These are phyloP conservation scores for Tyria jacobaeae DNA, from an alignment of 2,888 invertebrate species.

Conservation along the genomic window DNA sequence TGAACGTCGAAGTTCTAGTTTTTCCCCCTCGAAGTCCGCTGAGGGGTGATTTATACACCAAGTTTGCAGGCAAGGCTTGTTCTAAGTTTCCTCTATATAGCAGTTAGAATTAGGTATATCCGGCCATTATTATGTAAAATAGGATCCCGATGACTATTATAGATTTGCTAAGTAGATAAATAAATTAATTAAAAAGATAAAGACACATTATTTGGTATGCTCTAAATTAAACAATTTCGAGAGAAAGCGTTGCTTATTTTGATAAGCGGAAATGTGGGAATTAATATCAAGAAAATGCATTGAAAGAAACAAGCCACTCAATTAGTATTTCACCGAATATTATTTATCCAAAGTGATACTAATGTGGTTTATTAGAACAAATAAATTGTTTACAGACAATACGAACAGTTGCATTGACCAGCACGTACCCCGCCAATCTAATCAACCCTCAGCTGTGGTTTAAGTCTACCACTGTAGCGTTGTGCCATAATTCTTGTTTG, in stretches of 20 bases:
- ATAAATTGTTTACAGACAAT: constrained; percentile 67
- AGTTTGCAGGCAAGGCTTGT: constrained; percentile 38
- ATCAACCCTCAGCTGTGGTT: constrained; percentile 56
- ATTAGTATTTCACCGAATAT: no score
- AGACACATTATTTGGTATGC: neutral
- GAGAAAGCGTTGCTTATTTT: no score
- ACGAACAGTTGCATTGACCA: constrained; percentile 63
- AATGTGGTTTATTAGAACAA: constrained; percentile 55
- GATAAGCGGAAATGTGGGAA: no score
- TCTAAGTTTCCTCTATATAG: constrained; percentile 32
- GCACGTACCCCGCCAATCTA: constrained; percentile 75
- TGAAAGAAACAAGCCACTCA: no score
- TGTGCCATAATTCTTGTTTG: neutral
- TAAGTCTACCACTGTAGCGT: constrained; percentile 28
- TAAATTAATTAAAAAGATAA: no score
- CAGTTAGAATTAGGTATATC: constrained; percentile 19
- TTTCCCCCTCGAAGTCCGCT: constrained; percentile 51
- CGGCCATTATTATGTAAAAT: neutral
- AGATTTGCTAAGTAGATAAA: no score
- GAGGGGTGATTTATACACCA: constrained; percentile 55
- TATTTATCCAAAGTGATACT: neutral
- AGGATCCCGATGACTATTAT: neutral
- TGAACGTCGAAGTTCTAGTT: constrained; percentile 50
- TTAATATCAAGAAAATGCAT: no score
- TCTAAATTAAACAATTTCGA: no score